A percentile compares a stretch with the other conserved stretches of the same genome.
Conservation (phyloP, 2,113 vertebrate genomes). For the Glaucomys volans region DNA sequence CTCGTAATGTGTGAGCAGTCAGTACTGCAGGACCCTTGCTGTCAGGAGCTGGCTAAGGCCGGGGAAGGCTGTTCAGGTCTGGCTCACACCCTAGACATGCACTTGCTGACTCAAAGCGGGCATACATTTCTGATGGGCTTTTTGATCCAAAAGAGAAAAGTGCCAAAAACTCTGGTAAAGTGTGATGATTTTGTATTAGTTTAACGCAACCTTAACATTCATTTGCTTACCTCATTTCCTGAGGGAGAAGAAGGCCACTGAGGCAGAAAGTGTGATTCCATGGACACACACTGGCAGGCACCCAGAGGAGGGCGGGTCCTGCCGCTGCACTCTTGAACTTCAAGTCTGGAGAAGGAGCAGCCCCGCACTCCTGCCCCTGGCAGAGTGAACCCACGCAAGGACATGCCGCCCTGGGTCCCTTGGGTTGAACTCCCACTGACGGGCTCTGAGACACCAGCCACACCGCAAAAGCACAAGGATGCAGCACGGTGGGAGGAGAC, state of each 20-base stretch:
- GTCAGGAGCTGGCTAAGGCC: no score
- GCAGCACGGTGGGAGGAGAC: no score
- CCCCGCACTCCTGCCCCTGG: no score
- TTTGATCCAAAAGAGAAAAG: background rate
- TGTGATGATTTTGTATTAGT: background rate
- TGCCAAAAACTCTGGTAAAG: background rate
- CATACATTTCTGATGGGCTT: background rate
- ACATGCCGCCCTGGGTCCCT: no score
- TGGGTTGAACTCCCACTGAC: no score
- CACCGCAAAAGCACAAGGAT: no score
- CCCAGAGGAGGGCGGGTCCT: background rate
- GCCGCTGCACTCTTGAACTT: background rate
- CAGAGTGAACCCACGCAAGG: no score
- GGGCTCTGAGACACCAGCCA: no score
- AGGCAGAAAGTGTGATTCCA: background rate
- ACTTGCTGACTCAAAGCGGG: background rate
- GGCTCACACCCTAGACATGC: background rate
- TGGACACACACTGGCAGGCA: background rate
- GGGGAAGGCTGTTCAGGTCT: background rate
- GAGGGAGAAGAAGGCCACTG: background rate
- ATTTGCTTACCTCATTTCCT: background rate
- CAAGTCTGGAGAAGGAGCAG: background rate
- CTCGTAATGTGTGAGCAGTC: background rate
- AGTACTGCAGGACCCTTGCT: background rate
- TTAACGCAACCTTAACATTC: background rate